These are phyloP conservation scores for Ryuthela nishihirai DNA, from an alignment of 2,888 invertebrate species.

Conservation along the genomic window DNA sequence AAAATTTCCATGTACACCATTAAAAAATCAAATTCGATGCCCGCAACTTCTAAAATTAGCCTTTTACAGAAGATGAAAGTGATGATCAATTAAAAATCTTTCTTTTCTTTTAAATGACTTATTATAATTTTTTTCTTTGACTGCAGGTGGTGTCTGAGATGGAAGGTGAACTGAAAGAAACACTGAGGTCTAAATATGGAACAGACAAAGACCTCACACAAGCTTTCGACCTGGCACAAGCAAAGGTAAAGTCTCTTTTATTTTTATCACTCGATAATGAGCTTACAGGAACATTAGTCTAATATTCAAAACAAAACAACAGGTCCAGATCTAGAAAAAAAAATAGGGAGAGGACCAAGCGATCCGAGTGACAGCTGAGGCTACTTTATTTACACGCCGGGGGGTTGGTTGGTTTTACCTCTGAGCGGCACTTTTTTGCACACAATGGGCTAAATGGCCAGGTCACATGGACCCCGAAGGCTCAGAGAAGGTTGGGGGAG, in stretches of 20 bases:
- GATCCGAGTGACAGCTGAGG: too few relatives aligned
- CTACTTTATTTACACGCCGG: too few relatives aligned
- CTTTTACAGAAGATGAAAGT: neutral
- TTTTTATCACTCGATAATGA: neutral
- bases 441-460: too few relatives aligned
- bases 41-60: neutral
- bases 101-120: neutral
- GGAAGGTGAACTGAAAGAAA: constrained; percentile 49
- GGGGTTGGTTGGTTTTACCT: too few relatives aligned
- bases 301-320: too few relatives aligned
- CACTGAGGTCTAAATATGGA: constrained; percentile 51
- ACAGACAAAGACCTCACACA: constrained; percentile 51
- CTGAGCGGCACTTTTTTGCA: too few relatives aligned
- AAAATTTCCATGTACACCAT: neutral
- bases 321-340: too few relatives aligned
- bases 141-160: constrained; percentile 43
- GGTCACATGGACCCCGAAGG: too few relatives aligned
- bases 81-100: neutral
- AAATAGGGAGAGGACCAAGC: too few relatives aligned
- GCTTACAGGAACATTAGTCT: too few relatives aligned
- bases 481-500: too few relatives aligned
- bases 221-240: constrained; percentile 51
- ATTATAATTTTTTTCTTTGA: neutral
- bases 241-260: constrained; percentile 23
- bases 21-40: neutral